Base-by-base conservation (phyloP, 2,797 vertebrate genomes). In the Diplodus puntazzo region DNA sequence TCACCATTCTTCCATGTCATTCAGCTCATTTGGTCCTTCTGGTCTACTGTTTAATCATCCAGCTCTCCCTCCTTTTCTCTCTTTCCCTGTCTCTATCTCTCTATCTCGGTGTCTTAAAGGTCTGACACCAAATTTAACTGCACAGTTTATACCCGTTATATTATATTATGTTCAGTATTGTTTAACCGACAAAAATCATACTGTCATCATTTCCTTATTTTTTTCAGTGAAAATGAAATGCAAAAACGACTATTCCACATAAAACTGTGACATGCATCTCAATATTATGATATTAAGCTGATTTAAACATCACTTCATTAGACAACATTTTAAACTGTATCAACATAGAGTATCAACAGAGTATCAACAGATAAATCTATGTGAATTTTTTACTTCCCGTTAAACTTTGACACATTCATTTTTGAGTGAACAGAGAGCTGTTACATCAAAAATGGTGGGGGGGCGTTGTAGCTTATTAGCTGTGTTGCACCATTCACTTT, bases 1-100 rank as follows among this genome's bases (percentile, higher is more conserved):
- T 69, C 81, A 70, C 64, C n/a, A 18, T 68, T 62, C 55, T 54
- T 81, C 54, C 30, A 69, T 45, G 30, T 61, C 72, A 67, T 46
- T 70, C 23, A 54, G 49, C 63, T 72, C 58, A 34, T 64, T 71
- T 70, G 58, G 66, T 77, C 75, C 63, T 45, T 54, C 25, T 50
- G 42, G 52, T 65, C 69, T 16, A 16, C 11, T 42, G 6, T 58
- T 59, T 25, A 52, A 77, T 70, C 52, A 59, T 50, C 43, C 52
- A 53, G 2, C 46, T 34, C 55, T 53, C 9, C n/a, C 3, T 45
- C 20, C 18, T 70, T 18, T 30, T 11, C 62, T 59, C 46, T 48
- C 8, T 5, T 10, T 49, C 42, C 27, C 57, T n/a, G 52, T 12
- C 54, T 2, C 50, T 14, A 11, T 63, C 34, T 59, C 34, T 60